Conservation (phyloP, 2,113 vertebrate species). For the Azemiops feae region DNA sequence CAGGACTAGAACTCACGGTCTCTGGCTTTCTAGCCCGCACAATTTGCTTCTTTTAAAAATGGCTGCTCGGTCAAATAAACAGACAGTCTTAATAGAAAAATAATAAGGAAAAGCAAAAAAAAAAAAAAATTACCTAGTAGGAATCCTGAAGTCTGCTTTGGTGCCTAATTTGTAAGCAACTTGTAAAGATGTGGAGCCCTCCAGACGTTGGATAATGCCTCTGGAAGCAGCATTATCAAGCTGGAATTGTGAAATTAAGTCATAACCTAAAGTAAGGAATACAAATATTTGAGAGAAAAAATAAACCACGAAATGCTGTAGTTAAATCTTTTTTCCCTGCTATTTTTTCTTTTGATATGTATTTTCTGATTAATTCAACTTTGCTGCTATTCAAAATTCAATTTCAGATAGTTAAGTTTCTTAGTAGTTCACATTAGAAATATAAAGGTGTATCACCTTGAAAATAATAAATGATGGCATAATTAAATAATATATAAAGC, state of each 20-base stretch:
- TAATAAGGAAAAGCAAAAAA: not conserved
- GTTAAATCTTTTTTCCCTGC: not conserved
- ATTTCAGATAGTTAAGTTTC: not conserved
- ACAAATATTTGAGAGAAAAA: not conserved
- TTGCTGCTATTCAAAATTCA: not conserved
- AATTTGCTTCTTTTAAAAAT: not conserved
- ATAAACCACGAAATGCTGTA: not conserved
- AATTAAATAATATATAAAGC: not conserved
- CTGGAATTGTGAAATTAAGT: conserved; percentile 89
- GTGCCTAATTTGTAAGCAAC: conserved; percentile 81
- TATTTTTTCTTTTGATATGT: not conserved
- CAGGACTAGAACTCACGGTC: not conserved
- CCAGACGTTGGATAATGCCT: conserved; percentile 75
- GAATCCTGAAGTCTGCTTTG: conserved; percentile 84
- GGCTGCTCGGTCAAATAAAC: not conserved
- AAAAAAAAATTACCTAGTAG: conserved; percentile 75
- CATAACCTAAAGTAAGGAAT: conserved; percentile 75
- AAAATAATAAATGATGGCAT: not conserved
- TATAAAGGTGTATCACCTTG: not conserved
- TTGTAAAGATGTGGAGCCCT: conserved; percentile 77
- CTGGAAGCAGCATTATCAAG: conserved; percentile 83
- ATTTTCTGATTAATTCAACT: not conserved
- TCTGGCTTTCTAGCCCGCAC: not conserved
- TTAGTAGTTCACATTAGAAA: not conserved
- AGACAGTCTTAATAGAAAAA: not conserved